A percentile compares a stretch with the other conserved stretches of the same genome.
Conservation (phyloP, 2,797 vertebrate species). For the Poeciliopsis paucimaculata region DNA sequence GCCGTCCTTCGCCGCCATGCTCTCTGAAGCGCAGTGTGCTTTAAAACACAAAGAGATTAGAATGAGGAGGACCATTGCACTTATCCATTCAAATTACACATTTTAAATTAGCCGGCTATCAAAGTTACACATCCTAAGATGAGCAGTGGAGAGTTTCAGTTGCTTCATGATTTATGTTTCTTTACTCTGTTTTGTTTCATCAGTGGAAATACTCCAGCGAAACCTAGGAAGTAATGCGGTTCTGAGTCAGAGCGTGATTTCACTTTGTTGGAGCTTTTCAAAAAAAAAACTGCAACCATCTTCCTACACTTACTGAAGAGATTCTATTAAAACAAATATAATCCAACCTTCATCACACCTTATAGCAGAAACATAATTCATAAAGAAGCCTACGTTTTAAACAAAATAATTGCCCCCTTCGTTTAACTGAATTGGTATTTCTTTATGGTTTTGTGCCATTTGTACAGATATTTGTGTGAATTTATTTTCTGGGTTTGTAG, state of each 20-base stretch:
- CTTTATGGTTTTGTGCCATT: constrained; percentile 9
- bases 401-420: background rate
- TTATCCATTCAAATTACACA: constrained; percentile 11
- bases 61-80: constrained; percentile 11
- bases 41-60: constrained; percentile 30
- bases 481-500: background rate
- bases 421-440: background rate
- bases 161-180: background rate
- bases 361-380: background rate
- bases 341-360: background rate
- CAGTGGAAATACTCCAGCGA: background rate
- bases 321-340: background rate
- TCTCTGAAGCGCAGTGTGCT: constrained; percentile 19
- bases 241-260: background rate
- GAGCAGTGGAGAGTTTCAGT: background rate
- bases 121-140: background rate
- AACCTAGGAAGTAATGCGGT: background rate
- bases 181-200: background rate
- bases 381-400: background rate
- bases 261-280: background rate
- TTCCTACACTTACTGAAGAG: background rate
- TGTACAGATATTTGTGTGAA: background rate
- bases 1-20: constrained; percentile 30
- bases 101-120: background rate
- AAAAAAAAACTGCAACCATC: background rate